Conservation (phyloP, 2,797 vertebrate species). For the Sebastes trivittatus region DNA sequence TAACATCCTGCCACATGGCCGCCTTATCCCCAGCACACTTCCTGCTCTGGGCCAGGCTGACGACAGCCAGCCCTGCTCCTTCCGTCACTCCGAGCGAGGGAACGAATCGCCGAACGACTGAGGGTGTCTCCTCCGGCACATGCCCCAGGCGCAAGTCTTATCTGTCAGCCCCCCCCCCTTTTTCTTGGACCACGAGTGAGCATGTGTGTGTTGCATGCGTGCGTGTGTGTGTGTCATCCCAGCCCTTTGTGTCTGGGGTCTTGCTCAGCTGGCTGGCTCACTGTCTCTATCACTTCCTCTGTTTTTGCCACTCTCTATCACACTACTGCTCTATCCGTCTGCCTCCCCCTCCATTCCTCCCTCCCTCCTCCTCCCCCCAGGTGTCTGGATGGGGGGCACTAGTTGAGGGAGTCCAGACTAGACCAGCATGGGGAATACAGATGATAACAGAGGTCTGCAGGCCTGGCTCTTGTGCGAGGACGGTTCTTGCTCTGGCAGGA, state of each 20-base stretch:
- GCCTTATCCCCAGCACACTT: slow-evolving; percentile 98
- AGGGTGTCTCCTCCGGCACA: slow-evolving; percentile 65
- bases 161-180: slow-evolving; percentile 50
- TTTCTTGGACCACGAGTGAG: slow-evolving; percentile 43
- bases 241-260: slow-evolving; percentile 77
- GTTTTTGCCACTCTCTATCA: slow-evolving; percentile 78
- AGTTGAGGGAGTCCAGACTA: slow-evolving; percentile 69
- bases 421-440: slow-evolving; percentile 30
- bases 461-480: slow-evolving; percentile 36
- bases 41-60: slow-evolving; percentile 97
- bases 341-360: slow-evolving; percentile 12
- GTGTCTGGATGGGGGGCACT: slow-evolving; percentile 66
- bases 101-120: slow-evolving; percentile 68
- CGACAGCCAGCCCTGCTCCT: slow-evolving; percentile 94
- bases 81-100: slow-evolving; percentile 85
- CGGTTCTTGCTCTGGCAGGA: slow-evolving; percentile 41
- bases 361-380: slow-evolving; percentile 39
- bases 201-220: slow-evolving; percentile 14
- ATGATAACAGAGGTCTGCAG: slow-evolving; percentile 53
- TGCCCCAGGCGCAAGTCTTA: slow-evolving; percentile 56
- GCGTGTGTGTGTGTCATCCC: slow-evolving; percentile 45
- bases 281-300: slow-evolving; percentile 85
- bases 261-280: slow-evolving; percentile 71
- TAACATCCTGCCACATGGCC: slow-evolving; percentile 99
- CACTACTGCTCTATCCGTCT: slow-evolving; percentile 60